phyloP scores from a whole-genome alignment of 2,113 vertebrate species.

The Prunella fulvescens region DNA sequence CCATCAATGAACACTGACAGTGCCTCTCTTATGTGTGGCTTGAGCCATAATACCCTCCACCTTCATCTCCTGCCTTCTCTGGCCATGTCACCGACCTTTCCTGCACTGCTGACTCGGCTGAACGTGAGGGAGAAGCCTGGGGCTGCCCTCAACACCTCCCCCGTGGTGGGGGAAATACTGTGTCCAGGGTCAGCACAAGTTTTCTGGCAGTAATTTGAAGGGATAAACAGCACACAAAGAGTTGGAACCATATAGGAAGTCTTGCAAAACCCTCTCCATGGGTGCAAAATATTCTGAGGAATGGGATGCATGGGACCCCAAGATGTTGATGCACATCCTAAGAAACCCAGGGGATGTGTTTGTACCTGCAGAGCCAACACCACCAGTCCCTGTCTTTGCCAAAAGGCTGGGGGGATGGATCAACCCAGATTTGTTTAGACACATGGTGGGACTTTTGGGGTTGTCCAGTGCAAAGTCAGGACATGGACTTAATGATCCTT shows the following conservation, averaged over 20 bases:
- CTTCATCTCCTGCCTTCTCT: no score
- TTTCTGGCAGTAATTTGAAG: neutral
- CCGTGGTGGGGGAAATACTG: accelerated
- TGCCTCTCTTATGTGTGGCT: neutral
- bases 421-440: neutral
- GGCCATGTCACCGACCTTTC: accelerated
- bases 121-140: accelerated
- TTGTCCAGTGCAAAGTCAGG: neutral
- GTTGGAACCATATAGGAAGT: neutral
- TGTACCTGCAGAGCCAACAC: accelerated
- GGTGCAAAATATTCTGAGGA: neutral
- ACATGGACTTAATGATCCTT: neutral
- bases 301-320: neutral
- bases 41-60: neutral
- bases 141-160: accelerated
- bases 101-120: accelerated
- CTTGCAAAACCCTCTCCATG: neutral
- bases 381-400: accelerated
- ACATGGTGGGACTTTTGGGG: neutral
- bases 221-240: accelerated
- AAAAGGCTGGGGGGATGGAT: neutral
- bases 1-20: constrained; percentile 49
- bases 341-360: accelerated
- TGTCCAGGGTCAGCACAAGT: accelerated
- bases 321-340: accelerated